Conservation (phyloP, 1,140 invertebrate genomes). For the Ganaspis sp. region DNA sequence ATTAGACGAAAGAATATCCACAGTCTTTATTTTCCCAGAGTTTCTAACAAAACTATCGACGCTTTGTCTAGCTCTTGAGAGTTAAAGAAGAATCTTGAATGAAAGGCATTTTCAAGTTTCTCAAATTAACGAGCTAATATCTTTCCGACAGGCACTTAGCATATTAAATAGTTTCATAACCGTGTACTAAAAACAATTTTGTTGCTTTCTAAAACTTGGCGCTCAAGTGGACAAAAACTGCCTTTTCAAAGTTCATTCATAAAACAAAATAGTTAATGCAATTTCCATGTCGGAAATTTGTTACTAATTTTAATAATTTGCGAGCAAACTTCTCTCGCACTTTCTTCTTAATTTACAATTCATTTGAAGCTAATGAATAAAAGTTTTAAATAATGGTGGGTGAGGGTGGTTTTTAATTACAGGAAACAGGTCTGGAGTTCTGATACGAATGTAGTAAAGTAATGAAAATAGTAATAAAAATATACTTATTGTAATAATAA, state of each 20-base stretch:
- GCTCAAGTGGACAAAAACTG: not conserved
- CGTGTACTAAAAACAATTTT: not conserved
- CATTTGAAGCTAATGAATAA: too few relatives aligned
- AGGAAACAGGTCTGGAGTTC: too few relatives aligned
- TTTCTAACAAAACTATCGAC: slow-evolving; percentile 14
- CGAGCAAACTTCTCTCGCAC: too few relatives aligned
- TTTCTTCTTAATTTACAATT: too few relatives aligned
- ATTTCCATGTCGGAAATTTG: not conserved
- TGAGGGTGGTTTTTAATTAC: too few relatives aligned
- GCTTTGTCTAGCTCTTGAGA: not conserved
- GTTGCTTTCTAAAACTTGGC: not conserved
- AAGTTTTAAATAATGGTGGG: too few relatives aligned
- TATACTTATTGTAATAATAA: too few relatives aligned
- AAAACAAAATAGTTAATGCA: not conserved
- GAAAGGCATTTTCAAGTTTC: not conserved
- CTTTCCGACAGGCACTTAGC: not conserved
- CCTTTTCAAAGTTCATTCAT: not conserved
- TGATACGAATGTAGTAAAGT: too few relatives aligned
- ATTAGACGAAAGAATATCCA: slow-evolving; percentile 17
- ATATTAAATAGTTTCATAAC: not conserved
- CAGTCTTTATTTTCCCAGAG: slow-evolving; percentile 7
- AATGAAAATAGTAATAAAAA: too few relatives aligned
- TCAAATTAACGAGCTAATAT: slow-evolving; percentile 7
- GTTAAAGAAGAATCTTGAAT: not conserved
- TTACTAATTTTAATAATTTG: too few relatives aligned